Evolutionary conservation across 1,140 invertebrate genomes (phyloP).

Genomic region (Brachionus angularis): DNA sequence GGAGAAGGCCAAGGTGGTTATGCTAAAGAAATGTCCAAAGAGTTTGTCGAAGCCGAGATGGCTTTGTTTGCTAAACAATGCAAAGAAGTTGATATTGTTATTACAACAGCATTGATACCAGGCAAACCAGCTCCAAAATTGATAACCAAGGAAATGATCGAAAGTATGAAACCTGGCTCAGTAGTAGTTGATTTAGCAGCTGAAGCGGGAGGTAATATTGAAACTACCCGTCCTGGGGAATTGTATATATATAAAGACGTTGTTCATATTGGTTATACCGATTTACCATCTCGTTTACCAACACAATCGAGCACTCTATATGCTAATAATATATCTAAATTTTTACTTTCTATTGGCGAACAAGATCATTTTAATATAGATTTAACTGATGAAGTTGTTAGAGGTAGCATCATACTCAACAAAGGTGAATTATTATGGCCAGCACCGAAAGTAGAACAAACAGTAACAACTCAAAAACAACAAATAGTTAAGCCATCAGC

Average conservation of each 20-base stretch:
- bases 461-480: conserved; percentile 49
- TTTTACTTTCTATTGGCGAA: conserved; percentile 72
- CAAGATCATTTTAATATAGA: conserved; percentile 75
- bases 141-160: conserved; percentile 68
- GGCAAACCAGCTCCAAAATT: conserved; percentile 76
- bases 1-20: conserved; percentile 78
- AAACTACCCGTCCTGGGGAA: conserved; percentile 75
- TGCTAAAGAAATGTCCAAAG: conserved; percentile 77
- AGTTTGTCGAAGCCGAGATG: conserved; percentile 79
- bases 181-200: conserved; percentile 83
- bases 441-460: conserved; percentile 62
- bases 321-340: conserved; percentile 83
- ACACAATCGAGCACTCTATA: conserved; percentile 80
- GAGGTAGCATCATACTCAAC: conserved; percentile 72
- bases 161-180: conserved; percentile 79
- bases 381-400: conserved; percentile 77
- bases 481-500: conserved; percentile 57
- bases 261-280: conserved; percentile 77
- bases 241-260: conserved; percentile 71
- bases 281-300: conserved; percentile 75
- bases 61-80: conserved; percentile 78
- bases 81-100: conserved; percentile 72
- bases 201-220: conserved; percentile 80
- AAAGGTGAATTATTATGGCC: conserved; percentile 77
- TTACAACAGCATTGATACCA: conserved; percentile 82